phyloP scores from a whole-genome alignment of 2,797 vertebrate genomes.

The Liasis olivaceus region DNA sequence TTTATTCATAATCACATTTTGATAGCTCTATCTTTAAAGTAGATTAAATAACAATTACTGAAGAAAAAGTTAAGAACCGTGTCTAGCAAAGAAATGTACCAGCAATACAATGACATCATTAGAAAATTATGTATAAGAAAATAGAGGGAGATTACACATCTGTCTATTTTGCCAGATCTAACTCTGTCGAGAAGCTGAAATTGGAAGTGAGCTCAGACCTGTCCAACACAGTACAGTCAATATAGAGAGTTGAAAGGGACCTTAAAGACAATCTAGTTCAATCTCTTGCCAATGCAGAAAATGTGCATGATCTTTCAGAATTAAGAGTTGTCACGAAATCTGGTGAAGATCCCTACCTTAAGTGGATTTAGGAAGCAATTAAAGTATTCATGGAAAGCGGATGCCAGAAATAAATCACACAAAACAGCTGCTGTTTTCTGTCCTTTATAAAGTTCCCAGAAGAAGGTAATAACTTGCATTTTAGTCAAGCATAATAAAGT shows the following conservation, averaged over 20 bases:
- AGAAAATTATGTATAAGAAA: not conserved
- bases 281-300: not conserved
- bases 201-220: not conserved
- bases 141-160: not conserved
- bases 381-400: not conserved
- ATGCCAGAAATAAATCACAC: not conserved
- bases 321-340: not conserved
- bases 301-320: not conserved
- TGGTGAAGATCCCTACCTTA: not conserved
- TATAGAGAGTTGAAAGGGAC: not conserved
- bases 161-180: not conserved
- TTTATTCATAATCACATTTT: not conserved
- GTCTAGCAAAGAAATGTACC: not conserved
- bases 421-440: not conserved
- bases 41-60: not conserved
- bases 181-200: not conserved
- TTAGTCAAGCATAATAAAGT: not conserved
- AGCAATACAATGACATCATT: not conserved
- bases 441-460: not conserved
- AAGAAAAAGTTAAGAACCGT: not conserved
- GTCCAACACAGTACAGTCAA: not conserved
- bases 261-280: not conserved
- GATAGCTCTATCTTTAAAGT: not conserved
- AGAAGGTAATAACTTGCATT: not conserved
- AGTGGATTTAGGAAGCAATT: not conserved